Conservation (phyloP, 2,797 vertebrate genomes). For the Gymnocypris eckloni region DNA sequence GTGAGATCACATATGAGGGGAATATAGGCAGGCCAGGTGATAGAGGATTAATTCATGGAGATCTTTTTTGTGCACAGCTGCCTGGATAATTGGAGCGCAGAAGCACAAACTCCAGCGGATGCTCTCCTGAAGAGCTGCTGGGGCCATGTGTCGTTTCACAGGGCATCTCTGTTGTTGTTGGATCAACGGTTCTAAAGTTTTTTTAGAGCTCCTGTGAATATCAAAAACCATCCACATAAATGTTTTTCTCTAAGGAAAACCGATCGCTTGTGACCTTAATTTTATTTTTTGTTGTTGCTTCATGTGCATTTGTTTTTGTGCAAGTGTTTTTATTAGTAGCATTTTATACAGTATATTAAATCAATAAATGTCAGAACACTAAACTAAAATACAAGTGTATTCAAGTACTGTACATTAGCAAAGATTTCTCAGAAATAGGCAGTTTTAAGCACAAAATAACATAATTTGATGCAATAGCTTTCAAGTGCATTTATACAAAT, state of each 20-base stretch:
- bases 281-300: neutral
- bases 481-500: neutral
- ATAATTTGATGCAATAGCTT: neutral
- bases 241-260: neutral
- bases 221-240: neutral
- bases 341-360: neutral
- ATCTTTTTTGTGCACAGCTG: conserved; percentile 50
- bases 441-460: neutral
- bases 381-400: neutral
- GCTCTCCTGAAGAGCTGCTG: conserved; percentile 17
- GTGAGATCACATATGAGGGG: conserved; percentile 53
- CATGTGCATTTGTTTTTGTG: neutral
- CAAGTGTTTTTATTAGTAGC: neutral
- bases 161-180: conserved; percentile 45
- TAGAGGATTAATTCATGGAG: conserved; percentile 51
- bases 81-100: conserved; percentile 55
- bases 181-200: conserved; percentile 12
- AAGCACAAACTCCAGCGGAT: conserved; percentile 51
- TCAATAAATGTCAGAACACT: conserved; percentile 18
- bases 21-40: conserved; percentile 52
- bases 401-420: neutral
- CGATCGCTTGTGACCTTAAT: neutral
- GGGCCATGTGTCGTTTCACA: conserved; percentile 41
- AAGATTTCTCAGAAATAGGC: neutral
- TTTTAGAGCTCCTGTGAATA: conserved; percentile 34